Evolutionary conservation across 2,797 vertebrate genomes (phyloP).

Genomic region (Pteronotus mesoamericanus): DNA sequence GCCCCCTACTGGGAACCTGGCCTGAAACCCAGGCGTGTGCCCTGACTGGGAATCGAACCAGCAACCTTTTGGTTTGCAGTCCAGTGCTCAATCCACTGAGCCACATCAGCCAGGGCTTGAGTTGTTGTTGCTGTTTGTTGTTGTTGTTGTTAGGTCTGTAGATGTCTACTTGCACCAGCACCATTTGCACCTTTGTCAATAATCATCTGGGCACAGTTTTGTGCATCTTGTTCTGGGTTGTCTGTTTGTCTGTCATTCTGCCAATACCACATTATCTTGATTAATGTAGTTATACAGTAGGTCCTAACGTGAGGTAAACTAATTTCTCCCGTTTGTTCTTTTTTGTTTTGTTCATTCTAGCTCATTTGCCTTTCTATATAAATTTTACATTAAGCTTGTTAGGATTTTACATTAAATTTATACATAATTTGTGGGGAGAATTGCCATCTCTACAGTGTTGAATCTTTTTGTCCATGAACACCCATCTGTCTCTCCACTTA

Average conservation of each 20-base stretch:
- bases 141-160: neutral
- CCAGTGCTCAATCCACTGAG: too few relatives aligned
- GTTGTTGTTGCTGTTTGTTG: neutral
- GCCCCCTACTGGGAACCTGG: too few relatives aligned
- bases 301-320: neutral
- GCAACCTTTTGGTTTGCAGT: too few relatives aligned
- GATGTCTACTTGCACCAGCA: neutral
- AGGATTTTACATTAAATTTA: neutral
- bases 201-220: neutral
- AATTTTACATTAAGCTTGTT: neutral
- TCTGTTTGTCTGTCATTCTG: neutral
- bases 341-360: neutral
- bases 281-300: neutral
- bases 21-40: too few relatives aligned
- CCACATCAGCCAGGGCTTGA: too few relatives aligned
- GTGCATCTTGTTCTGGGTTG: neutral
- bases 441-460: neutral
- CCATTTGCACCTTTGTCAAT: neutral
- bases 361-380: neutral
- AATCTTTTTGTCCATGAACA: neutral
- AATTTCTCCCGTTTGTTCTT: neutral
- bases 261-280: neutral
- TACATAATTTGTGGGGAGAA: neutral
- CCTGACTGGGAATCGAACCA: too few relatives aligned
- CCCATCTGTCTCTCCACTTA: neutral